Conservation (phyloP, 2,797 vertebrate species). For the Onychomys arenicola region DNA sequence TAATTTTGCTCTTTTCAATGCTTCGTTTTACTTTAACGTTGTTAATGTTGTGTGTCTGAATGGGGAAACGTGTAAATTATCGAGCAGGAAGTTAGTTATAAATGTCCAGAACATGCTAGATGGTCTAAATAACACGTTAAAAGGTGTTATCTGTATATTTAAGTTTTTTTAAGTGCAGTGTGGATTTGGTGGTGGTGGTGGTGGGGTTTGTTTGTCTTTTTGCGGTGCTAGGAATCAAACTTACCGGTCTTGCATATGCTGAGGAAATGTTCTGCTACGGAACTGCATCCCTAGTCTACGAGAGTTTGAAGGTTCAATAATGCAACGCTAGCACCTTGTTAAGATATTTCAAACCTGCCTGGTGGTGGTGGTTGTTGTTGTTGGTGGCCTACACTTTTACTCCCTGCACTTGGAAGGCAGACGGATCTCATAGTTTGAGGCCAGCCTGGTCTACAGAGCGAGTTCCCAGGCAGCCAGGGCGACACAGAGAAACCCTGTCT, state of each 20-base stretch:
- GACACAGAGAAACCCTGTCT: not conserved
- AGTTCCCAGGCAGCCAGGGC: not conserved
- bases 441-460: not conserved
- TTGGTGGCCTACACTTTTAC: too few relatives aligned
- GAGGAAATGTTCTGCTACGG: not conserved
- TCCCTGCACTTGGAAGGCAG: not conserved
- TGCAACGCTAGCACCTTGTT: not conserved
- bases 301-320: constrained; percentile 15
- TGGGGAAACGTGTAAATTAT: not conserved
- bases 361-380: not conserved
- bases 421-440: not conserved
- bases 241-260: not conserved
- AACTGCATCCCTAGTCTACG: not conserved
- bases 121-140: not conserved
- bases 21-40: constrained; percentile 47
- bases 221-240: not conserved
- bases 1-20: not conserved
- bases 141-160: constrained; percentile 21
- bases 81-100: not conserved
- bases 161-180: not conserved
- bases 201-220: not conserved
- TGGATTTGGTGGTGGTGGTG: not conserved
- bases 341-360: constrained; percentile 12
- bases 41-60: not conserved
- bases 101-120: constrained; percentile 49